phyloP scores from a whole-genome alignment of 2,113 vertebrate species.

The Cyprinodon tularosa region DNA sequence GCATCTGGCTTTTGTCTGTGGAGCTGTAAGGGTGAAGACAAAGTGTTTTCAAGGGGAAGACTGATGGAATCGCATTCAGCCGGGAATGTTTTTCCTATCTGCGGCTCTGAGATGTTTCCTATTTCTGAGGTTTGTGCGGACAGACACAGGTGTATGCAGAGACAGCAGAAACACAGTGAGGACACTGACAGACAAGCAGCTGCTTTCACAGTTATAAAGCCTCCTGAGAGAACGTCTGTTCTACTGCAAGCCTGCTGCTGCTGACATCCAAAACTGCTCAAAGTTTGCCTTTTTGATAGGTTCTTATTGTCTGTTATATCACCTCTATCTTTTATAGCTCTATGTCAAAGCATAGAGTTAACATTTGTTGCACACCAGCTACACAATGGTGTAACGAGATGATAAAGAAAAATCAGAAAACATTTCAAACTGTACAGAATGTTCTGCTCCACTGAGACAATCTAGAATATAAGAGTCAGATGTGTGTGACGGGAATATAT shows the following conservation, averaged over 20 bases:
- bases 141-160: constrained; percentile 66
- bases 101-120: constrained; percentile 10
- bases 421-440: not conserved
- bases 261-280: constrained; percentile 47
- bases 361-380: constrained; percentile 3
- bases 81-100: not conserved
- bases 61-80: constrained; percentile 18
- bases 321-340: not conserved
- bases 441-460: not conserved
- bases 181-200: constrained; percentile 73
- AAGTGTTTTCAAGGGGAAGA: not conserved
- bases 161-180: constrained; percentile 66
- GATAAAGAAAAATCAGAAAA: not conserved
- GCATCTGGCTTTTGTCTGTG: constrained; percentile 45
- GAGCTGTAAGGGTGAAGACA: not conserved
- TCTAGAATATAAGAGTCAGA: not conserved
- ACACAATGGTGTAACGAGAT: not conserved
- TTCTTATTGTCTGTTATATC: not conserved
- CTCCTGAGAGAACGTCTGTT: constrained; percentile 51
- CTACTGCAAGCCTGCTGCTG: constrained; percentile 28
- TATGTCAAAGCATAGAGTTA: not conserved
- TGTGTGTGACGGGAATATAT: not conserved
- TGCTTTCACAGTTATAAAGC: constrained; percentile 57
- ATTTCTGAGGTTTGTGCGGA: constrained; percentile 2
- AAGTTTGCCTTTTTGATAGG: not conserved